Conservation (phyloP, 92 coral and sea anemone genomes). For the Pocillopora grandis region DNA sequence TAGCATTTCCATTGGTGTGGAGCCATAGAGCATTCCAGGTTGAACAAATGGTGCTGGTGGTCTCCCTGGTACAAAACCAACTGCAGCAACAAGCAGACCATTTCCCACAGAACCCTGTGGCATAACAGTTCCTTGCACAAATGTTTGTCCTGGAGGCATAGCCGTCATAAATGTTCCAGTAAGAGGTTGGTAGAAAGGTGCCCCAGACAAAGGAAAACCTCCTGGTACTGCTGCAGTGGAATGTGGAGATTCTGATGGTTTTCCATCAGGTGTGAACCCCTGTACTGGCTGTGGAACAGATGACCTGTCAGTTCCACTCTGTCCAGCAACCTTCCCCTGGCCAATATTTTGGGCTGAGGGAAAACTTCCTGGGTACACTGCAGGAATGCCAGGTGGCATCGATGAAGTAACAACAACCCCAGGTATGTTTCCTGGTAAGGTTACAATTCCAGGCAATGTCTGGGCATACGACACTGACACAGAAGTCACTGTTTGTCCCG, state of each 20-base stretch:
- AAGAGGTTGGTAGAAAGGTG: constrained; percentile 73
- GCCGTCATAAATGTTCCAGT: constrained; percentile 68
- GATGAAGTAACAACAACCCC: constrained; percentile 39
- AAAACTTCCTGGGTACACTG: constrained; percentile 23
- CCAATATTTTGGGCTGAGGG: constrained; percentile 16
- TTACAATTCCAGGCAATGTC: constrained; percentile 35
- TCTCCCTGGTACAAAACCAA: constrained; percentile 78
- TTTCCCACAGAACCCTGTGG: constrained; percentile 80
- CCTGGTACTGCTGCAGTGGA: constrained; percentile 36
- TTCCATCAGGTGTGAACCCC: constrained; percentile 24
- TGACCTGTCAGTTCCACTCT: constrained; percentile 20
- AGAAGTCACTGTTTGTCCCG: constrained; percentile 8
- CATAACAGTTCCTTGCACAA: constrained; percentile 66
- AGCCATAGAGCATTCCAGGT: constrained; percentile 74
- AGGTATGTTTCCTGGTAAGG: constrained; percentile 31
- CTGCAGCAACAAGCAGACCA: constrained; percentile 73
- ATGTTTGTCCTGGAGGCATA: constrained; percentile 63
- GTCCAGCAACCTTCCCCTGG: constrained; percentile 23
- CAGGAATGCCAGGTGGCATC: constrained; percentile 30
- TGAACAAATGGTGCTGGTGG: constrained; percentile 64
- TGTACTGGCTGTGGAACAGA: constrained; percentile 40
- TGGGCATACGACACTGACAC: constrained; percentile 31
- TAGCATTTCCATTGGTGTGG: constrained; percentile 53
- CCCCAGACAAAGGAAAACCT: constrained; percentile 43
- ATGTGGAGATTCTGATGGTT: constrained; percentile 34